These are phyloP conservation scores for Caenorhabditis wallacei DNA, from an alignment of 2,888 invertebrate genomes.

Conservation along the genomic window DNA sequence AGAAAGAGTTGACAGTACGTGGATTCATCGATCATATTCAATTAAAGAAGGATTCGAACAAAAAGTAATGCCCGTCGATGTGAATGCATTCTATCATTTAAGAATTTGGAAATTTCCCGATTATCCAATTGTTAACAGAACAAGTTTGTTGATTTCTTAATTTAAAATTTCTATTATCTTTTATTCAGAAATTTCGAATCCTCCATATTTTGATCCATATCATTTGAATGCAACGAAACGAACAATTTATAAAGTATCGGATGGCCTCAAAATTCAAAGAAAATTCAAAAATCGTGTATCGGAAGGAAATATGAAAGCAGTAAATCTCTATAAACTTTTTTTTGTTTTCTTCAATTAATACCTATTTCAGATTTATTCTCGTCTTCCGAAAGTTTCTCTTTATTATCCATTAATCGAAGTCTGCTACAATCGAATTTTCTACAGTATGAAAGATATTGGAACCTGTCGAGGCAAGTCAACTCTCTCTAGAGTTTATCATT, in stretches of 20 bases:
- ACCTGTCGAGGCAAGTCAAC: slow-evolving; percentile 63
- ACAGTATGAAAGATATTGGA: slow-evolving; percentile 68
- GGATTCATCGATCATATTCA: slow-evolving; percentile 78
- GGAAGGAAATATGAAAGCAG: slow-evolving; percentile 31
- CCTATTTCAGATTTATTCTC: slow-evolving; percentile 66
- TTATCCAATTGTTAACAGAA: slow-evolving; percentile 18
- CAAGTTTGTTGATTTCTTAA: slow-evolving; percentile 10
- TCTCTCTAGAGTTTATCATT: background rate
- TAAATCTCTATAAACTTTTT: background rate
- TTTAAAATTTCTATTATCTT: background rate
- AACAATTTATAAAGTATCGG: slow-evolving; percentile 50
- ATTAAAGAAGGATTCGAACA: slow-evolving; percentile 62
- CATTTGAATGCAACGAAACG: slow-evolving; percentile 44
- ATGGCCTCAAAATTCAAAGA: slow-evolving; percentile 56
- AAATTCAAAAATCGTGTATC: slow-evolving; percentile 54
- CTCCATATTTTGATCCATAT: slow-evolving; percentile 52
- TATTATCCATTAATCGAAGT: slow-evolving; percentile 80
- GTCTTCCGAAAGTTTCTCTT: slow-evolving; percentile 72
- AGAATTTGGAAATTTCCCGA: slow-evolving; percentile 66
- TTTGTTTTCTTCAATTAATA: background rate
- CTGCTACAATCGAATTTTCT: slow-evolving; percentile 81
- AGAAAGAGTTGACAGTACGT: slow-evolving; percentile 76
- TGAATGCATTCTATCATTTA: slow-evolving; percentile 69
- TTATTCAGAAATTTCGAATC: slow-evolving; percentile 33
- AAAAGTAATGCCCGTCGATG: slow-evolving; percentile 63